These are phyloP conservation scores for Ruditapes philippinarum DNA, from an alignment of 1,140 invertebrate genomes.

Conservation along the genomic window DNA sequence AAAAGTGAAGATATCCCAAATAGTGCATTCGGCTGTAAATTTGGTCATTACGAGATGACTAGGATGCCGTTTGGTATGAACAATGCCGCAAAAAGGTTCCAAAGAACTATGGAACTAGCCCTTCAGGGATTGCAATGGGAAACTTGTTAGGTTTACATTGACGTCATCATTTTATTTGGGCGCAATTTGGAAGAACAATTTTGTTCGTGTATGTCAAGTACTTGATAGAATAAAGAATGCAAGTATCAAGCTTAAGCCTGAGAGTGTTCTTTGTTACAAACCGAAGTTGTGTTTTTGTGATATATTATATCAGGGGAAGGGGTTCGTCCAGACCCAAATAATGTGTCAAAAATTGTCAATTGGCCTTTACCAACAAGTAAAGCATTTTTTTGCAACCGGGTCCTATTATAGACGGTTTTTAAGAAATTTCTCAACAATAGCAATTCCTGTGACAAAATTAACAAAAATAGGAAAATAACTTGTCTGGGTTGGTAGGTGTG, in stretches of 20 bases:
- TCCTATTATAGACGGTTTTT: conserved; percentile 60
- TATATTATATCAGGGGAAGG: conserved; percentile 56
- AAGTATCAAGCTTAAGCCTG: too few relatives aligned
- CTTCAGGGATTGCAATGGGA: conserved; percentile 59
- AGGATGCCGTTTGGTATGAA: conserved; percentile 4
- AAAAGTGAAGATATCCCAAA: conserved; percentile 80
- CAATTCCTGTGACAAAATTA: conserved; percentile 56
- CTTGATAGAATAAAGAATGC: conserved; percentile 33
- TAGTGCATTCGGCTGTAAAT: conserved; percentile 73
- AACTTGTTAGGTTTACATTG: conserved; percentile 59
- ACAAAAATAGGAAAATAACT: not conserved
- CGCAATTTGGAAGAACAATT: conserved; percentile 30
- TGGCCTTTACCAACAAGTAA: conserved; percentile 69
- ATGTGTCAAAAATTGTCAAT: not conserved
- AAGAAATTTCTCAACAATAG: conserved; percentile 52
- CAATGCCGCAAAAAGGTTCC: conserved; percentile 30
- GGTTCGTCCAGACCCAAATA: conserved; percentile 45
- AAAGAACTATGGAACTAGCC: conserved; percentile 49
- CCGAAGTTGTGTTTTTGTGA: conserved; percentile 59
- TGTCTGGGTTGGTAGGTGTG: conserved; percentile 56
- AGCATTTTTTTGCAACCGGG: conserved; percentile 61
- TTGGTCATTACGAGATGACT: not conserved
- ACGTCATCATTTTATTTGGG: conserved; percentile 67
- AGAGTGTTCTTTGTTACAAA: conserved; percentile 67
- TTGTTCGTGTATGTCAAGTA: conserved; percentile 17